Evolutionary conservation across 1,140 invertebrate genomes (phyloP).

Genomic region (Drosophila busckii): DNA sequence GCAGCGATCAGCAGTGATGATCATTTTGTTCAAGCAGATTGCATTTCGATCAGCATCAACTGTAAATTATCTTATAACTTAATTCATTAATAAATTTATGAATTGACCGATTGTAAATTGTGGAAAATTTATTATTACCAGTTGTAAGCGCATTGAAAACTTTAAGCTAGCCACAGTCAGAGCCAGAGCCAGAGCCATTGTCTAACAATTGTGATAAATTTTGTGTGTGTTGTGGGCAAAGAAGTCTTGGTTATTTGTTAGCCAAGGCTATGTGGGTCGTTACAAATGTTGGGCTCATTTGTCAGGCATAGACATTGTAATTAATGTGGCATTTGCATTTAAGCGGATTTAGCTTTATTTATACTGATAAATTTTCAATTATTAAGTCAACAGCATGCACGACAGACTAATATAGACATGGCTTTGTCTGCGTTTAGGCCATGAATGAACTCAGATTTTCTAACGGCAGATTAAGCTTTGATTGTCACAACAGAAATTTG

Average conservation of each 20-base stretch:
- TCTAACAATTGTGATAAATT: slow-evolving; percentile 39
- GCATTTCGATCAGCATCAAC: slow-evolving; percentile 45
- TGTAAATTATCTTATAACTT: slow-evolving; percentile 78
- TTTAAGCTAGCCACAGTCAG: slow-evolving; percentile 2
- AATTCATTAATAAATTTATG: slow-evolving; percentile 79
- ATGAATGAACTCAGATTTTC: no score
- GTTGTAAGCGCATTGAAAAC: slow-evolving; percentile 44
- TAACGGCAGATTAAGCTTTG: no score
- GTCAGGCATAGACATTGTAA: slow-evolving; percentile 47
- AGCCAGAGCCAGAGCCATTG: no score
- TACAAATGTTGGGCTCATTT: slow-evolving; percentile 36
- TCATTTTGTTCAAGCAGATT: slow-evolving; percentile 43
- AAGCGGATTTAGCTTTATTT: slow-evolving; percentile 60
- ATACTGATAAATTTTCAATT: slow-evolving; percentile 70
- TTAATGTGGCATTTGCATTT: slow-evolving; percentile 62
- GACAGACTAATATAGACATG: neutral
- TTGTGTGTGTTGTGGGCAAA: slow-evolving; percentile 27
- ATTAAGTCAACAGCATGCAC: slow-evolving; percentile 57
- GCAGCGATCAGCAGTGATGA: slow-evolving; percentile 40
- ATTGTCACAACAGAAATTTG: no score
- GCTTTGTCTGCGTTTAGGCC: no score
- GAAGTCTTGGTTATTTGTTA: slow-evolving; percentile 4
- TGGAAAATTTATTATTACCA: slow-evolving; percentile 64
- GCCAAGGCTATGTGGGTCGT: slow-evolving; percentile 6
- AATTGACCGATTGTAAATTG: slow-evolving; percentile 75